Conservation (phyloP, 1,140 invertebrate genomes). For the Grapholita molesta region DNA sequence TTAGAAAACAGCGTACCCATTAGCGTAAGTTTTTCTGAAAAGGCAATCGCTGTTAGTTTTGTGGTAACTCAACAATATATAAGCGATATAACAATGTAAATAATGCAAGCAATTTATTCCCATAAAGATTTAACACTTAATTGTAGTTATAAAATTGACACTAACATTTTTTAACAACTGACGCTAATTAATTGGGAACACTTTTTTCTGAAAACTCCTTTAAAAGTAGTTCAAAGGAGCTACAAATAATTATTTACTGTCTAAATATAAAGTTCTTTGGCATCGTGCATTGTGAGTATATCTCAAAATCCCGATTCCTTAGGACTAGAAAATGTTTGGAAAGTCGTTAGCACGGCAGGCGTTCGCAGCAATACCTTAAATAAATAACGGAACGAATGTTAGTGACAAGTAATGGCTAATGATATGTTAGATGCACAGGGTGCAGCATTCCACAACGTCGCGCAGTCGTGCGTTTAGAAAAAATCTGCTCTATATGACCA, state of each 20-base stretch:
- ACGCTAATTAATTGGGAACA: too few species aligned
- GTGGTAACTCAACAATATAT: too few species aligned
- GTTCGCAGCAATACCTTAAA: slow-evolving; percentile 33
- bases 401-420: slow-evolving; percentile 6
- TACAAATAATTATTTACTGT: neutral
- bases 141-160: too few species aligned
- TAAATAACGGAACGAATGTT: slow-evolving; percentile 29
- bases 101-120: too few species aligned
- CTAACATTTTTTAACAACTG: too few species aligned
- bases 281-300: slow-evolving; percentile 14
- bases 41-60: too few species aligned
- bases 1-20: too few species aligned
- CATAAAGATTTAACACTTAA: too few species aligned
- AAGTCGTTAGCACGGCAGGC: slow-evolving; percentile 29
- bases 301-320: slow-evolving; percentile 36
- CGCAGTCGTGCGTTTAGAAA: neutral
- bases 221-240: too few species aligned
- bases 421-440: neutral
- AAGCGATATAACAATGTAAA: too few species aligned
- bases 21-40: too few species aligned
- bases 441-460: neutral
- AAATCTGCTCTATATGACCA: neutral
- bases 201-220: too few species aligned
- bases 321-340: slow-evolving; percentile 34
- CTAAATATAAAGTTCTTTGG: slow-evolving; percentile 9